Evolutionary conservation across 1,140 invertebrate species (phyloP), one percentile per base, ranked within the genome.

Genomic region (Frieseomelitta varia): DNA sequence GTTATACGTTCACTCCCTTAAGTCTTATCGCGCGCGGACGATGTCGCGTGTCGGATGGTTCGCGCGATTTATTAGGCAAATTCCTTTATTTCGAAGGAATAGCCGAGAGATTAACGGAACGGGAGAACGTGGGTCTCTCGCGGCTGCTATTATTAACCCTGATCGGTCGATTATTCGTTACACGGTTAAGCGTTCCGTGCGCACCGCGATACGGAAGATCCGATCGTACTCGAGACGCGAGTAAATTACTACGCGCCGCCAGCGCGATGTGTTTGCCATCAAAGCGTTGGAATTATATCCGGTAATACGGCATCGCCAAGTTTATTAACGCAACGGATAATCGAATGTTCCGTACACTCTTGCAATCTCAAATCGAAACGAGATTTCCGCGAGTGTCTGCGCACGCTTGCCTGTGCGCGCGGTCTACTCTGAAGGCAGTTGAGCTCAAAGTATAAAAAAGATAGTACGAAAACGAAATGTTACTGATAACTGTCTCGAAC

Each of bases 21-120:
- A 30, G 12, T n/a, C 58, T 61, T 61, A n/a, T 61, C 24, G 12
- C 58, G 58, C 11, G 24, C 24, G 11, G 11, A 61, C 53, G 75
- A 83, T 71, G 75, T 39, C 10, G 19, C 14, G 74, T 47, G 30
- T 34, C 65, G 39, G 4, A 53, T 55, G 53, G n/a, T 61, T 83
- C 27, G 27, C 63, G 67, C 8, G 55, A 72, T 61, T 84, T 84
- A 79, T 79, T 84, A 63, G 27, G 4, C 19, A 27, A n/a, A 21
- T 56, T 69, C 47, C 75, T 58, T 76, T 47, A 47, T 67, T 21
- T 34, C 27, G 65, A 10, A 21, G 17, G 6, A 47, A 21, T 27
- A 30, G n/a, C 14, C 24, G 12, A n/a, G n/a, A 27, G 27, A 27
- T 65, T 27, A 17, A 47, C n/a, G 3, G n/a, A n/a, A 4, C 58